phyloP scores from a whole-genome alignment of 1,140 invertebrate genomes.

The Dufourea novaeangliae region DNA sequence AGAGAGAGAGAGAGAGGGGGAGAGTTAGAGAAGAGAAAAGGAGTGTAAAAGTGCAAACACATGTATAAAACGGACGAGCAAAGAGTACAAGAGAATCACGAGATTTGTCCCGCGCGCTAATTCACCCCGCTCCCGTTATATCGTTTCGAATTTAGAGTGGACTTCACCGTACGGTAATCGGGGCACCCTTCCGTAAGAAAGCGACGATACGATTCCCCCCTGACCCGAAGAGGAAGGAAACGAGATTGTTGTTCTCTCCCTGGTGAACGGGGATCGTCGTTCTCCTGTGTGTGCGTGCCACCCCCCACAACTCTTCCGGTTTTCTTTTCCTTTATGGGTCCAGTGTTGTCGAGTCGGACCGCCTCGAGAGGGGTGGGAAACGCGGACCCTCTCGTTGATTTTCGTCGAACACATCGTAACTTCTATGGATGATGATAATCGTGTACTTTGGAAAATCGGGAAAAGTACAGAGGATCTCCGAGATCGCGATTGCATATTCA shows the following conservation, averaged over 20 bases:
- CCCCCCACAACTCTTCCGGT: conserved; percentile 7
- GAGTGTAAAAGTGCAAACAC: background rate
- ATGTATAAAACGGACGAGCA: conserved; percentile 14
- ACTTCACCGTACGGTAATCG: conserved; percentile 74
- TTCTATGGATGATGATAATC: too few relatives aligned
- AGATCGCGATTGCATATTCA: too few relatives aligned
- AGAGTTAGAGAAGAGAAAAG: background rate
- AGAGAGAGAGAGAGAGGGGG: background rate
- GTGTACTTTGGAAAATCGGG: background rate
- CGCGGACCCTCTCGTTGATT: too few relatives aligned
- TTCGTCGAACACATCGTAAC: too few relatives aligned
- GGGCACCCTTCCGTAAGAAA: conserved; percentile 67
- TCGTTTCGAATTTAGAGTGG: conserved; percentile 81
- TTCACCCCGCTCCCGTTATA: conserved; percentile 64
- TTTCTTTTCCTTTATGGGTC: background rate
- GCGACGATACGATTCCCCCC: conserved; percentile 12
- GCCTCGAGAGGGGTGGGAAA: too few relatives aligned
- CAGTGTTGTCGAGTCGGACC: background rate
- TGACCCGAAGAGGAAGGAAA: background rate
- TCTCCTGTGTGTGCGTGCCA: conserved; percentile 11
- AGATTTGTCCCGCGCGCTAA: conserved; percentile 43
- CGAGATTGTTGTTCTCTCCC: background rate
- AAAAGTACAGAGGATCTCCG: background rate
- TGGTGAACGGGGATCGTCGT: background rate
- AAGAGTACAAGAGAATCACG: conserved; percentile 52